phyloP scores from a whole-genome alignment of 2,888 invertebrate genomes.

The Cryptosula pallasiana region DNA sequence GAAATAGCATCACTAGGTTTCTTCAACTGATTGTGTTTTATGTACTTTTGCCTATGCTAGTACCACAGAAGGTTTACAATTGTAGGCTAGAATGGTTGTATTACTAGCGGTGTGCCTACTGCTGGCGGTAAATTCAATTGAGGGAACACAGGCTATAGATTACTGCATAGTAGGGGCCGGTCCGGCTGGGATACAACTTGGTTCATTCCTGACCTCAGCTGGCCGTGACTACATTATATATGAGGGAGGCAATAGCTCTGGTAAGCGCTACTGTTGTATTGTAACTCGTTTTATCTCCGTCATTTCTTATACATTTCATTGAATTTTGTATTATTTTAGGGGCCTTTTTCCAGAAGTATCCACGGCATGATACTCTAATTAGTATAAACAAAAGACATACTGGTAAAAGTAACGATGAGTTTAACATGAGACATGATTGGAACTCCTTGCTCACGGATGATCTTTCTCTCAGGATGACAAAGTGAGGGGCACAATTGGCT shows the following conservation, averaged over 20 bases:
- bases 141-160: conserved; percentile 32
- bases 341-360: conserved; percentile 48
- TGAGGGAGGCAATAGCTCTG: conserved; percentile 33
- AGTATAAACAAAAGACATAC: conserved; percentile 54
- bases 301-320: no score
- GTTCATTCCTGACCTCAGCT: conserved; percentile 47
- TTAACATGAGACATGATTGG: conserved; percentile 55
- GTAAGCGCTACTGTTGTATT: no score
- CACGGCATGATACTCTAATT: conserved; percentile 53
- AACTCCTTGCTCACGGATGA: conserved; percentile 52
- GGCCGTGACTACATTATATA: conserved; percentile 53
- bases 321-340: conserved; percentile 35
- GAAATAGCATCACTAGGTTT: no score
- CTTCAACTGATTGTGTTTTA: no score
- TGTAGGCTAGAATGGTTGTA: no score
- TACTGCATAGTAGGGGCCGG: conserved; percentile 56
- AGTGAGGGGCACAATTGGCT: not conserved
- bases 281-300: no score
- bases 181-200: conserved; percentile 54
- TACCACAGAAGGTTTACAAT: no score
- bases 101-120: no score
- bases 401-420: conserved; percentile 50
- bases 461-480: not conserved
- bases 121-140: no score
- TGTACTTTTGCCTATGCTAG: no score